Base-by-base conservation (phyloP, 2,888 invertebrate genomes). In the Tenthredo scrophulariae region DNA sequence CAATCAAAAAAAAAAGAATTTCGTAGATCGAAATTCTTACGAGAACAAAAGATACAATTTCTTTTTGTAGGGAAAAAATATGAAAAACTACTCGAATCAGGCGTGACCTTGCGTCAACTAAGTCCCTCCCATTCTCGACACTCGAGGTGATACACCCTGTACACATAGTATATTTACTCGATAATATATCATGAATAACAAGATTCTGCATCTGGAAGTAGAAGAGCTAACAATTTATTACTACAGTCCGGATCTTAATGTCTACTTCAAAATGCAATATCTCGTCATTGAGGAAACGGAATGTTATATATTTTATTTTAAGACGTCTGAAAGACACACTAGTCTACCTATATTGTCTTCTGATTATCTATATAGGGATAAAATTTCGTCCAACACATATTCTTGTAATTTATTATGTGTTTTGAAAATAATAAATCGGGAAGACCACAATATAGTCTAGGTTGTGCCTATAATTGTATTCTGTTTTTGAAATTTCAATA, bases 401-500 rank as follows among this genome's bases (percentile, higher is more conserved):
- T 33, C 33, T 67, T 29, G 72, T 43, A 26, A 43, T 26, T 74
- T 43, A 15, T 33, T 22, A 43, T 43, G 22, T 43, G 72, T 74
- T 74, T 74, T 13, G 43, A 74, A 43, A 43, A 74, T 74, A 43
- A 43, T 74, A 22, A 43, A 74, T 43, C 43, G 72, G 72, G 43
- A 43, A 74, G 72, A 74, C n/a, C 72, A 74, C 43, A 40, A 37
- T 74, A 74, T 74, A 74, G 72, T 74, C 72, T 74, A 74, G 72
- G 40, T 22, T 74, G 72, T 74, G 43, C 72, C 72, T 74, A 74
- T 74, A 74, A 74, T 74, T 74, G 72, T 74, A 74, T 74, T 70
- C 70, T 74, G 72, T 74, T 74, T 74, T 74, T 74, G 40, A 74
- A 77, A 54, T 77, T 77, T 54, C 77, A 54, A 77, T 77, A 77